phyloP scores from a whole-genome alignment of 2,888 invertebrate species.

The Parnassius orleans region DNA sequence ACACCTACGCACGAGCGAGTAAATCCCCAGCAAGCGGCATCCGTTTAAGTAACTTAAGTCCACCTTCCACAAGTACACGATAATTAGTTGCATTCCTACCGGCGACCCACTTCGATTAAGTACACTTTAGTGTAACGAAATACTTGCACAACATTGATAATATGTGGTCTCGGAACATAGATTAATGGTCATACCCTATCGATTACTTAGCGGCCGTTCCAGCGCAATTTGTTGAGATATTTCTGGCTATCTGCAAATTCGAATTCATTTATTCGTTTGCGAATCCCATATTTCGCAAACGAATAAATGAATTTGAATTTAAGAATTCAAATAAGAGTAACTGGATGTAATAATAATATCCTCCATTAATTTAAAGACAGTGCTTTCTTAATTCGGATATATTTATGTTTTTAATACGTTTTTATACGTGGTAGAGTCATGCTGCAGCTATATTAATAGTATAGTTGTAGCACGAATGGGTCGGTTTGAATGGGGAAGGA shows the following conservation, averaged over 20 bases:
- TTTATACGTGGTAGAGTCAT: too few species aligned
- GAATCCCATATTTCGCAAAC: too few species aligned
- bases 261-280: too few species aligned
- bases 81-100: constrained; percentile 22
- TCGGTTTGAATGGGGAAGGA: too few species aligned
- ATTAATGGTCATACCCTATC: constrained; percentile 9
- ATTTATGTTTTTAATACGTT: too few species aligned
- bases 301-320: too few species aligned
- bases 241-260: background rate
- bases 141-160: constrained; percentile 17
- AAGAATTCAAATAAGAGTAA: too few species aligned
- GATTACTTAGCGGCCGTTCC: constrained; percentile 7
- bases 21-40: background rate
- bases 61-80: constrained; percentile 12
- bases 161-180: constrained; percentile 8
- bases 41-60: constrained; percentile 20
- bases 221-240: constrained; percentile 1
- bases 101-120: constrained; percentile 16
- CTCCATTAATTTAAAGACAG: too few species aligned
- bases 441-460: too few species aligned
- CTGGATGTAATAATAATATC: too few species aligned
- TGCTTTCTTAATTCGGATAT: too few species aligned
- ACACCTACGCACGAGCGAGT: background rate
- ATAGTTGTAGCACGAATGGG: too few species aligned
- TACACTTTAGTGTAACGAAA: constrained; percentile 19